Percentiles rank a stretch among this genome's conserved stretches.
phyloP scores from a whole-genome alignment of 1,140 invertebrate species.

The Drosophila eugracilis region DNA sequence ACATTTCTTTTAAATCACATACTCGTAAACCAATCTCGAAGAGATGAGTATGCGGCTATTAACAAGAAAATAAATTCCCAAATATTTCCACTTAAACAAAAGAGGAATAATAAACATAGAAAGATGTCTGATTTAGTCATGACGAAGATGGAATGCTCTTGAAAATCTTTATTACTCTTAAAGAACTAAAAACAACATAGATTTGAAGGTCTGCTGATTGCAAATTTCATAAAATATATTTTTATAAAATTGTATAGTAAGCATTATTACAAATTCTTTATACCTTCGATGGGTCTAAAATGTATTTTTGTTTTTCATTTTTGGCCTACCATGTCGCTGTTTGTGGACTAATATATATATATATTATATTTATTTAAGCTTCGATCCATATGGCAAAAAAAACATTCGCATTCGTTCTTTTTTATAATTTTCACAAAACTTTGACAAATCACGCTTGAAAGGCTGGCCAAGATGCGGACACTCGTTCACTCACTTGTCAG shows the following conservation, averaged over 20 bases:
- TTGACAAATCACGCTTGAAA: constrained; percentile 65
- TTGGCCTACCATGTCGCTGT: constrained; percentile 32
- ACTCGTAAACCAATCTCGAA: constrained; percentile 50
- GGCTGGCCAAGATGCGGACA: constrained; percentile 49
- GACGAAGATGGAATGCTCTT: constrained; percentile 40
- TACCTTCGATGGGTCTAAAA: background rate
- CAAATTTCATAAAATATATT: background rate
- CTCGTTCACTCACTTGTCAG: constrained; percentile 54
- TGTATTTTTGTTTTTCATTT: constrained; percentile 29
- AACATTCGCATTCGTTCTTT: constrained; percentile 15
- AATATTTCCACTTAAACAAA: constrained; percentile 51
- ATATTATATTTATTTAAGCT: constrained; percentile 17
- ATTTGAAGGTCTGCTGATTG: background rate
- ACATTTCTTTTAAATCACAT: constrained; percentile 49
- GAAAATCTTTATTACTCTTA: background rate
- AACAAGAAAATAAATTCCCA: constrained; percentile 64
- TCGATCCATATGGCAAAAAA: constrained; percentile 4
- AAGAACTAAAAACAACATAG: background rate
- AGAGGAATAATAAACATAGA: constrained; percentile 12
- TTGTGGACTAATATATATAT: constrained; percentile 60
- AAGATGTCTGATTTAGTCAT: background rate
- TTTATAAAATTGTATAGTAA: background rate
- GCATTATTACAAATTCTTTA: constrained; percentile 14
- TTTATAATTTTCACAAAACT: constrained; percentile 23
- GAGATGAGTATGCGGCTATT: constrained; percentile 63